A percentile compares a stretch with the other conserved stretches of the same genome.
These are phyloP conservation scores for Enteromius paludinosus DNA, from an alignment of 2,797 vertebrate species.

Conservation along the genomic window DNA sequence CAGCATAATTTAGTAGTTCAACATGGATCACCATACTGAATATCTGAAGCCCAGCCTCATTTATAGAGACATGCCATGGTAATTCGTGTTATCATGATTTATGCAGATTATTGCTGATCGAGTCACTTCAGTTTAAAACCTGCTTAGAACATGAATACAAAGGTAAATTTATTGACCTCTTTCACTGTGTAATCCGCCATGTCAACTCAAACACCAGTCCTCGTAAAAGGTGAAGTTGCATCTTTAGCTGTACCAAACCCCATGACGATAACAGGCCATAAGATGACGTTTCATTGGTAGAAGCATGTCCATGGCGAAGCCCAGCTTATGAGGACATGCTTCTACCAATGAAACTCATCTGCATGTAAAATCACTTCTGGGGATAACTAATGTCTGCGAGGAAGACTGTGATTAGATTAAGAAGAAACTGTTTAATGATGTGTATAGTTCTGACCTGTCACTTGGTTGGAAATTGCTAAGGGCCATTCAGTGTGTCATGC, in stretches of 20 bases:
- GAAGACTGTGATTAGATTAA: constrained; percentile 45
- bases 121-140: constrained; percentile 15
- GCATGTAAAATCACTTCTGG: constrained; percentile 30
- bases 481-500: constrained; percentile 21
- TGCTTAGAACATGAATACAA: constrained; percentile 30
- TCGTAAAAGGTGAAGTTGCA: constrained; percentile 34
- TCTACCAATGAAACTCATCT: no score
- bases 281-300: no score
- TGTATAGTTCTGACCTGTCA: constrained; percentile 41
- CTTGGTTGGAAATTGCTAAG: constrained; percentile 36
- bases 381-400: constrained; percentile 31
- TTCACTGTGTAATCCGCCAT: not conserved
- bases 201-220: not conserved
- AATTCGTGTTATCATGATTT: not conserved
- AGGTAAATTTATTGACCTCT: constrained; percentile 27
- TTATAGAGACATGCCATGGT: not conserved
- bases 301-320: no score
- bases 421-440: constrained; percentile 47
- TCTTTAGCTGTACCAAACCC: constrained; percentile 16
- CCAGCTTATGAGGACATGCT: no score
- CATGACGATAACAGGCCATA: not conserved
- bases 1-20: not conserved
- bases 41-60: not conserved
- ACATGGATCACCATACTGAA: not conserved
- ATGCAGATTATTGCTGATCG: constrained; percentile 7